A percentile compares a stretch with the other conserved stretches of the same genome.
These are phyloP conservation scores for Megathymus violae DNA, from an alignment of 1,140 invertebrate genomes.

Conservation along the genomic window DNA sequence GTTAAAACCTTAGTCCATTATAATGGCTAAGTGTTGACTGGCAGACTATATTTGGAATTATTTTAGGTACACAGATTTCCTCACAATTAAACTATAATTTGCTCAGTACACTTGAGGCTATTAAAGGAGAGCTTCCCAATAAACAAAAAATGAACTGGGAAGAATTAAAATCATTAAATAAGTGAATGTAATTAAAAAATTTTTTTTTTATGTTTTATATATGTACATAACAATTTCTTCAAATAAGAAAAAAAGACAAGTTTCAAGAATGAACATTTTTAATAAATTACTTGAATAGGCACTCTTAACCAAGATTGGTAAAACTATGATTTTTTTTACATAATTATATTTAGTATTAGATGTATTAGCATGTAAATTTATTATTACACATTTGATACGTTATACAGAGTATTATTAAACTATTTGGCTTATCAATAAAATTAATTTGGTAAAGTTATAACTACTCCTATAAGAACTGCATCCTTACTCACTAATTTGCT, in stretches of 20 bases:
- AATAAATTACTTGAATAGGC: neutral
- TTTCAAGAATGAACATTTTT: neutral
- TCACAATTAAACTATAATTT: too few species aligned
- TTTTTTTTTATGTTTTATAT: neutral
- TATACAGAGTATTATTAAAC: constrained; percentile 31
- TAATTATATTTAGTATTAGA: too few species aligned
- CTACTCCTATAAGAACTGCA: neutral
- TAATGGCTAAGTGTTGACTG: too few species aligned
- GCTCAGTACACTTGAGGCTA: too few species aligned
- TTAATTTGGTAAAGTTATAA: constrained; percentile 21
- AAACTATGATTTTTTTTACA: neutral
- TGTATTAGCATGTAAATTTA: too few species aligned
- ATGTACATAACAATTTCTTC: too few species aligned
- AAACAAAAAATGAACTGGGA: too few species aligned
- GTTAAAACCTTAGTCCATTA: too few species aligned
- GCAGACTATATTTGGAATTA: too few species aligned
- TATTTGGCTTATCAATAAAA: constrained; percentile 24
- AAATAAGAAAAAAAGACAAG: neutral
- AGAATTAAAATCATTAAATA: neutral
- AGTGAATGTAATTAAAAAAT: neutral
- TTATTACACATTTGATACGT: constrained; percentile 6
- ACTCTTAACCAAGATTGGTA: neutral
- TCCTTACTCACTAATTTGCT: neutral
- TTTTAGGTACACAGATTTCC: too few species aligned
- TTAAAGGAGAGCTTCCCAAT: too few species aligned